phyloP scores from a whole-genome alignment of 2,797 vertebrate genomes.

The Otolemur crassicaudatus region DNA sequence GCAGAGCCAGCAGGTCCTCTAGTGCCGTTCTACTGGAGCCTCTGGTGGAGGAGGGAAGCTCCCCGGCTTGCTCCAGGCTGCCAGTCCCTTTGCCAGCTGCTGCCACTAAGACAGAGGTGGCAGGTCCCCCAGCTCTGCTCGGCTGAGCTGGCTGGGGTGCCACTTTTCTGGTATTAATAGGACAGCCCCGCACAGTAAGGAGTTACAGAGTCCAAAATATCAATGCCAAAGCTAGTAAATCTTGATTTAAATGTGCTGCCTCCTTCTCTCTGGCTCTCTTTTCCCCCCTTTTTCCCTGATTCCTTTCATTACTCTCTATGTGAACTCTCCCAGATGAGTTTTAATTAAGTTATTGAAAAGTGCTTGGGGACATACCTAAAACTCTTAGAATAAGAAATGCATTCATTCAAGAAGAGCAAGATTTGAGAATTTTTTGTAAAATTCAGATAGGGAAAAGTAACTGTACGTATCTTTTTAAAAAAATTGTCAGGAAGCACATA shows the following conservation, averaged over 20 bases:
- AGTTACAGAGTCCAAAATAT: background rate
- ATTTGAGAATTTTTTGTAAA: background rate
- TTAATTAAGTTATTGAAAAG: background rate
- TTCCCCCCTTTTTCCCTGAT: background rate
- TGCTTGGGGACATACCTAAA: background rate
- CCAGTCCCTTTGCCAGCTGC: too few relatives aligned
- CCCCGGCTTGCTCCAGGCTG: too few relatives aligned
- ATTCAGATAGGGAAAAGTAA: background rate
- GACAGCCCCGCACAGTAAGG: background rate
- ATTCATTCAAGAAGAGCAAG: background rate
- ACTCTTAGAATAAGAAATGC: background rate
- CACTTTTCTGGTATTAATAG: too few relatives aligned
- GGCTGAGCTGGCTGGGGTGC: too few relatives aligned
- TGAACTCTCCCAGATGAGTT: background rate
- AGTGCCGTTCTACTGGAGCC: too few relatives aligned
- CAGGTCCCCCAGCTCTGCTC: too few relatives aligned
- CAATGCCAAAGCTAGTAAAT: background rate
- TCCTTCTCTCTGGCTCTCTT: background rate
- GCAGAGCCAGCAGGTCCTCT: too few relatives aligned
- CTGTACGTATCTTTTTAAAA: background rate
- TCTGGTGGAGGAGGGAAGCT: too few relatives aligned
- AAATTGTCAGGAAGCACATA: background rate
- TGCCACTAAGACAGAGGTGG: too few relatives aligned
- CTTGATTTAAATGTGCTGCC: background rate
- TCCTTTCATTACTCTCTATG: background rate